A percentile compares a stretch with the other conserved stretches of the same genome.
Evolutionary conservation across 1,140 invertebrate species (phyloP).

Genomic region (Lepidurus couesii): DNA sequence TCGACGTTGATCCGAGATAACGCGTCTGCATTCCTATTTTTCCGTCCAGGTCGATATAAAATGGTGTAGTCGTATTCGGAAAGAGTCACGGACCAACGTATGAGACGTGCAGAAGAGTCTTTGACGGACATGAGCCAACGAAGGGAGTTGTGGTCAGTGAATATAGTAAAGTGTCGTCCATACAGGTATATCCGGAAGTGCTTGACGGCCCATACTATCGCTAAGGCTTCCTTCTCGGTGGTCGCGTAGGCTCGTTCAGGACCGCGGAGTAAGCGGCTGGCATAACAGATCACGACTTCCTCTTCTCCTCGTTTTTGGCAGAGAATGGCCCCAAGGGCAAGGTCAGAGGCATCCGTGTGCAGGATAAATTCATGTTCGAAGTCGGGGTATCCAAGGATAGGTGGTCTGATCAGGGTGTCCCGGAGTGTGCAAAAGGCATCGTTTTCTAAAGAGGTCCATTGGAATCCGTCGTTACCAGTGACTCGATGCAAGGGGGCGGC

Average conservation of each 20-base stretch:
- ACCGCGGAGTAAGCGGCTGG: slow-evolving; percentile 41
- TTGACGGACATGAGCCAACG: slow-evolving; percentile 43
- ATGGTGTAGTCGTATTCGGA: slow-evolving; percentile 38
- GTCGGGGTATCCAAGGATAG: slow-evolving; percentile 40
- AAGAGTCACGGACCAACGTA: slow-evolving; percentile 40
- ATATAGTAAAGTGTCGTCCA: slow-evolving; percentile 43
- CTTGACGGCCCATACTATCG: slow-evolving; percentile 43
- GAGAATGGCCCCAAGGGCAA: slow-evolving; percentile 40
- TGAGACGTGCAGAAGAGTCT: slow-evolving; percentile 37
- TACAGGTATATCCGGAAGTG: slow-evolving; percentile 43
- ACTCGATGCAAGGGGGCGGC: slow-evolving; percentile 39
- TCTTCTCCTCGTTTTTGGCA: slow-evolving; percentile 39
- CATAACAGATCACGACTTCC: slow-evolving; percentile 46
- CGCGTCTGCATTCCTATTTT: too few species aligned
- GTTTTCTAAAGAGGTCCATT: slow-evolving; percentile 38
- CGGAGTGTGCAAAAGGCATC: slow-evolving; percentile 40
- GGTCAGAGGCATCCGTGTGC: slow-evolving; percentile 36
- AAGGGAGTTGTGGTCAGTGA: slow-evolving; percentile 46
- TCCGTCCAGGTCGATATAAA: slow-evolving; percentile 37
- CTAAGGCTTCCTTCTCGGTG: slow-evolving; percentile 46
- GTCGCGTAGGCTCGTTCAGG: slow-evolving; percentile 43
- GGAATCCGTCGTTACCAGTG: slow-evolving; percentile 39
- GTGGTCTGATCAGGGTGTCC: slow-evolving; percentile 35
- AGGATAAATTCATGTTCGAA: slow-evolving; percentile 41
- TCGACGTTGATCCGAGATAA: too few species aligned